A percentile compares a stretch with the other conserved stretches of the same genome.
Evolutionary conservation across 2,113 vertebrate genomes (phyloP).

Genomic region (Zapornia atra): DNA sequence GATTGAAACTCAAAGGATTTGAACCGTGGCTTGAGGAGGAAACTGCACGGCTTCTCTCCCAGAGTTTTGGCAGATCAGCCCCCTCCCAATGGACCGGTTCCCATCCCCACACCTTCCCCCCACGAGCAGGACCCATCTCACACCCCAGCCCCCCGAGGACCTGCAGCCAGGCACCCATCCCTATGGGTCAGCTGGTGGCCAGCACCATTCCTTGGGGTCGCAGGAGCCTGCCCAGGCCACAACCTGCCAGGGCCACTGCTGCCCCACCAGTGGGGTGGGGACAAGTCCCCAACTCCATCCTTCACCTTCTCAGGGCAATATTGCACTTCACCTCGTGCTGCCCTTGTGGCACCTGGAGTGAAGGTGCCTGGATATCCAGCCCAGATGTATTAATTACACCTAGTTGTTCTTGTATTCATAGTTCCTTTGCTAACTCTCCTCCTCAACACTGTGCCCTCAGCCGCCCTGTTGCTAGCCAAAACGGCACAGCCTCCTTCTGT

Average conservation of each 20-base stretch:
- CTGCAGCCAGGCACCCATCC: background rate
- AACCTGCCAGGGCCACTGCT: background rate
- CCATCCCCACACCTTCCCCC: background rate
- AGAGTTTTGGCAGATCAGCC: background rate
- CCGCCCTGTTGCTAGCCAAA: background rate
- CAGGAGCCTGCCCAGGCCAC: background rate
- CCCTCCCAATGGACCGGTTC: background rate
- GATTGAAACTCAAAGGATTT: background rate
- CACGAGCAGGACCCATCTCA: background rate
- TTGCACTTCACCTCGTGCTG: background rate
- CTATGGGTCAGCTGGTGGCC: accelerated
- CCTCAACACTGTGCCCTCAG: background rate
- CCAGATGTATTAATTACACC: background rate
- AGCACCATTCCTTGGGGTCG: background rate
- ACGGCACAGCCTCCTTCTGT: background rate
- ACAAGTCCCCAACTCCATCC: accelerated
- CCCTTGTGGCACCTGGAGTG: background rate
- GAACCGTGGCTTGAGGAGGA: background rate
- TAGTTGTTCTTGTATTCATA: accelerated
- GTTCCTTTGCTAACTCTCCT: background rate
- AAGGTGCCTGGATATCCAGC: background rate
- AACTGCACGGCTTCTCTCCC: background rate
- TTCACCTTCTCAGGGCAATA: background rate
- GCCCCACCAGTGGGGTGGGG: background rate
- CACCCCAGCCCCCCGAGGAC: background rate